Evolutionary conservation across 1,140 invertebrate species (phyloP).

Genomic region (Ooceraea biroi): DNA sequence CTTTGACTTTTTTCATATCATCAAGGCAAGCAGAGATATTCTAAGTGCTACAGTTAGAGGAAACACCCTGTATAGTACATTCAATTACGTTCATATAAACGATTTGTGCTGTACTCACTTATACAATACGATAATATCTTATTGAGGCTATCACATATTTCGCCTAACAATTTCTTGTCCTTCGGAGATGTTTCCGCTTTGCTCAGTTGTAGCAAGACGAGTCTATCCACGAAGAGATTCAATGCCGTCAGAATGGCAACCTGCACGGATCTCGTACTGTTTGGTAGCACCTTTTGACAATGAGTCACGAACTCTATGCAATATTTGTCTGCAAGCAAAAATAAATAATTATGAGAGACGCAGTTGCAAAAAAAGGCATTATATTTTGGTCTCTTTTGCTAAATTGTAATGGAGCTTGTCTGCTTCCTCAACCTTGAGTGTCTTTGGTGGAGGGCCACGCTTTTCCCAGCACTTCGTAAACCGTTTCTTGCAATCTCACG

Average conservation of each 20-base stretch:
- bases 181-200: slow-evolving; percentile 82
- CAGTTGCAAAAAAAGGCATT: no score
- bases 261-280: slow-evolving; percentile 91
- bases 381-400: no score
- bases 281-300: slow-evolving; percentile 89
- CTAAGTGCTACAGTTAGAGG: no score
- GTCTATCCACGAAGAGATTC: slow-evolving; percentile 89
- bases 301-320: slow-evolving; percentile 90
- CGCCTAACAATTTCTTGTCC: slow-evolving; percentile 81
- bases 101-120: slow-evolving; percentile 84
- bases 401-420: neutral
- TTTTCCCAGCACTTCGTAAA: slow-evolving; percentile 93
- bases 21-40: no score
- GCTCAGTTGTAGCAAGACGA: slow-evolving; percentile 87
- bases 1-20: no score
- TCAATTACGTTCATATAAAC: slow-evolving; percentile 33
- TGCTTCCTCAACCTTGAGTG: slow-evolving; percentile 89
- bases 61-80: no score
- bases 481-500: slow-evolving; percentile 91
- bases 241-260: slow-evolving; percentile 91
- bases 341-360: slow-evolving; percentile 52
- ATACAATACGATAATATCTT: slow-evolving; percentile 89
- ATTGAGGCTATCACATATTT: slow-evolving; percentile 83
- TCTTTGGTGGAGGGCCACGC: slow-evolving; percentile 91
- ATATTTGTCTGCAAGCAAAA: slow-evolving; percentile 88